Evolutionary conservation across 2,888 invertebrate genomes (phyloP).

Genomic region (Drosophila borealis): DNA sequence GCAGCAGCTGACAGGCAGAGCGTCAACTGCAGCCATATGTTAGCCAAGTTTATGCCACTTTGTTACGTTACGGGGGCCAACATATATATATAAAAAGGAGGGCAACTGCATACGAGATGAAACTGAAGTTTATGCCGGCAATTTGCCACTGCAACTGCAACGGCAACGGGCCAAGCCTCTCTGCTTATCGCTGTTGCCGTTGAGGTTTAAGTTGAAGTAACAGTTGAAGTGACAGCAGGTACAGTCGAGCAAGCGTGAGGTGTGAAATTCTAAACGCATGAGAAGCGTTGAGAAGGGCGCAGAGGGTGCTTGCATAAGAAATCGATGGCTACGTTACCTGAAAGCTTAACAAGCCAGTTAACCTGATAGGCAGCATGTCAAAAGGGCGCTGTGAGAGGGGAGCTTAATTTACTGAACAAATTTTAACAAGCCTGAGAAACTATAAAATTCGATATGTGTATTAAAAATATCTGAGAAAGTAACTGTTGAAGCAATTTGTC

Average conservation of each 20-base stretch:
- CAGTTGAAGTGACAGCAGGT: constrained; percentile 34
- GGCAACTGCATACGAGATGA: constrained; percentile 40
- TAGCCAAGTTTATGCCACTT: constrained; percentile 69
- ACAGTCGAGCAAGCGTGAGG: neutral
- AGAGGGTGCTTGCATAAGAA: constrained; percentile 1
- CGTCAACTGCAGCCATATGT: constrained; percentile 65
- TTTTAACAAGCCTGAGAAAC: too few relatives aligned
- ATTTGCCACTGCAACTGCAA: constrained; percentile 21
- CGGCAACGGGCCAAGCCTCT: constrained; percentile 6
- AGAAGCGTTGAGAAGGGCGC: constrained; percentile 1
- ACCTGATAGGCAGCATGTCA: constrained; percentile 19
- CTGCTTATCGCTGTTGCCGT: constrained; percentile 29
- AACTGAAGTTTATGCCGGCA: constrained; percentile 42
- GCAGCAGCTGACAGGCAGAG: constrained; percentile 39
- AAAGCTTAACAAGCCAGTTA: constrained; percentile 36
- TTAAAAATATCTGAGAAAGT: too few relatives aligned
- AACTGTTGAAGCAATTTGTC: too few relatives aligned
- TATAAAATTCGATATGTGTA: too few relatives aligned
- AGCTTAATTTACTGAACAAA: neutral
- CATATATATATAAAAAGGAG: constrained; percentile 27
- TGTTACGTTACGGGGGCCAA: constrained; percentile 36
- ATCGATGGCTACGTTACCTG: constrained; percentile 40
- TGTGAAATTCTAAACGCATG: constrained; percentile 15
- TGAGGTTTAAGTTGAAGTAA: constrained; percentile 15
- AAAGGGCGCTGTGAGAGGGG: neutral